Evolutionary conservation across 2,888 invertebrate genomes (phyloP), one percentile per base, ranked within the genome.

Genomic region (Helleia helle): DNA sequence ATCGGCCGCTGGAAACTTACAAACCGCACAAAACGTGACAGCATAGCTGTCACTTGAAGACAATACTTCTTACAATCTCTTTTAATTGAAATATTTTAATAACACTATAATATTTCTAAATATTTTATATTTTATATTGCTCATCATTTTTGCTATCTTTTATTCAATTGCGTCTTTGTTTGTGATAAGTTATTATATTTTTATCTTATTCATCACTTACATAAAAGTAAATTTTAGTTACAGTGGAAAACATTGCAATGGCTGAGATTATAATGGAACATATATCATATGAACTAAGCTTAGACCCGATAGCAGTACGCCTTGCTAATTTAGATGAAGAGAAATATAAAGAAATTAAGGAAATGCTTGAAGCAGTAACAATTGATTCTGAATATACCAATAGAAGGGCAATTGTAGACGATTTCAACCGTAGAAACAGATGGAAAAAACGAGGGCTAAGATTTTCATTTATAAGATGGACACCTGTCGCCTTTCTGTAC

Each of bases 381-480:
- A 61, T 59, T 28, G 80, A 83, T 44, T 79, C 87, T 0, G 76
- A 87, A 36, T 89, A 87, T 46, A 70, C 72, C 0, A 55, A 65
- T 12, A 71, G 90, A 22, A 77, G 72, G 51, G 54, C 58, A 30
- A 72, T 63, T 7, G 74, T 89, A 3, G 65, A 79, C 12, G 55
- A 70, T 7, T 91, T 87, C 55, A 91, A 91, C 57, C 54, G 65
- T n/a, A 51, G 83, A 45, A 92, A 93, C 65, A 76, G 90, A 37
- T 93, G 93, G 92, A 90, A 87, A 52, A 93, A 93, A 63, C 85
- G 86, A 38, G 93, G 90, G 0, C 65, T 90, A 2, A 65, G 87
- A 5, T 56, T 90, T 12, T 80, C 88, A 0, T 87, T 90, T 0
- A 84, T 91, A 72, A 86, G 84, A 45, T 93, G 88, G 72, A 72